A percentile compares a stretch with the other conserved stretches of the same genome.
phyloP scores from a whole-genome alignment of 2,797 vertebrate species.

The Sebastiscus tertius region DNA sequence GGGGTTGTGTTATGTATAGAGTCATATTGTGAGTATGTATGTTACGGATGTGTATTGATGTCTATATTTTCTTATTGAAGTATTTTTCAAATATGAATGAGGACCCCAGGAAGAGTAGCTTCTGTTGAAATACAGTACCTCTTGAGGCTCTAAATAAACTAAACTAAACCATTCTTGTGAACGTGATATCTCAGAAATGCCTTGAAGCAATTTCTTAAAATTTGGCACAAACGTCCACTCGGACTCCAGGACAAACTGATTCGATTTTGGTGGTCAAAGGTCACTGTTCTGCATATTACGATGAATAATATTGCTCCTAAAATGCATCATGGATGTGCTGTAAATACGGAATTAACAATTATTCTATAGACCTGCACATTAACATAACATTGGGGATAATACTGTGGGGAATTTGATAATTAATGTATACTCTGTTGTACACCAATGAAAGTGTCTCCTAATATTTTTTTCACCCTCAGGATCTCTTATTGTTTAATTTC shows the following conservation, averaged over 20 bases:
- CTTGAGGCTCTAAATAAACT: too few species aligned
- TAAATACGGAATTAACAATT: background rate
- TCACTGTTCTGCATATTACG: background rate
- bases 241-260: background rate
- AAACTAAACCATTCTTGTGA: too few species aligned
- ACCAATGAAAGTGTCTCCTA: background rate
- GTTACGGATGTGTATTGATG: too few species aligned
- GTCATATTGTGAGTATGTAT: too few species aligned
- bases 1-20: too few species aligned
- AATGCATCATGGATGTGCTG: background rate
- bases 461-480: background rate
- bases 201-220: background rate
- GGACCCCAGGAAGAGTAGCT: too few species aligned
- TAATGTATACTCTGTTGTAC: background rate
- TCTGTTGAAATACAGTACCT: too few species aligned
- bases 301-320: background rate
- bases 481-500: background rate
- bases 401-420: background rate
- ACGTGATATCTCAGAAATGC: too few species aligned
- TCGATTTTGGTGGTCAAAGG: background rate
- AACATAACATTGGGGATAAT: background rate
- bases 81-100: too few species aligned
- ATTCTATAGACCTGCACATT: background rate
- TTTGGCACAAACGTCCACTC: background rate
- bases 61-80: too few species aligned